Percentiles rank a stretch among this genome's conserved stretches.
Conservation (phyloP, 2,113 vertebrate genomes). For the Prionailurus viverrinus region DNA sequence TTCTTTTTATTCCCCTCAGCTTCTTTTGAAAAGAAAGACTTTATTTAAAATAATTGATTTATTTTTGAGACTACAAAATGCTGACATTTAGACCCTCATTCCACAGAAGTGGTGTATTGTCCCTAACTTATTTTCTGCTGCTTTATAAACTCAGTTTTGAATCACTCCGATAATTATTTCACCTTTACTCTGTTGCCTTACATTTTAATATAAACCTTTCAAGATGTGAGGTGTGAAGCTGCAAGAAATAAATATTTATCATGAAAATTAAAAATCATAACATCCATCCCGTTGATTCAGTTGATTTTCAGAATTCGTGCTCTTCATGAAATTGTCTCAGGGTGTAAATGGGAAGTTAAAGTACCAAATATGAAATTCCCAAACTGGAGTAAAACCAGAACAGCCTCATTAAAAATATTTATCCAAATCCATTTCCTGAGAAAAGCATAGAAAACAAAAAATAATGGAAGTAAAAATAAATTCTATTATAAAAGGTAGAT, state of each 20-base stretch:
- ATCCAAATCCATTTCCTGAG: background rate
- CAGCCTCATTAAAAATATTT: background rate
- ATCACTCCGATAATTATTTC: constrained; percentile 4
- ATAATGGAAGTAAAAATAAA: background rate
- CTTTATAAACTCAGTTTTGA: constrained; percentile 5
- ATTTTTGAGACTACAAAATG: constrained; percentile 58
- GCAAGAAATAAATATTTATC: background rate
- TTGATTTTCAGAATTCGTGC: constrained; percentile 33
- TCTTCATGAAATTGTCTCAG: background rate
- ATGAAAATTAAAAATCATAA: constrained; percentile 16
- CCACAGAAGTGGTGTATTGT: background rate
- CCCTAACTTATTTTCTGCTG: background rate
- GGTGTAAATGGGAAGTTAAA: background rate
- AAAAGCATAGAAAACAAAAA: background rate
- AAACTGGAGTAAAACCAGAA: background rate
- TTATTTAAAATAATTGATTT: constrained; percentile 58
- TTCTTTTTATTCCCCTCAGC: constrained; percentile 49
- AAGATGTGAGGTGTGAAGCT: background rate
- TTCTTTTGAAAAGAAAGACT: constrained; percentile 59
- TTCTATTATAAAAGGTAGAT: background rate
- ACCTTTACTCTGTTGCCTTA: constrained; percentile 13
- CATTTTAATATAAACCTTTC: background rate
- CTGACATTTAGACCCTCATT: background rate
- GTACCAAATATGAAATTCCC: background rate
- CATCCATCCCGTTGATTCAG: background rate